Percentiles rank a stretch among this genome's conserved stretches.
These are phyloP conservation scores for Sylvietta virens DNA, from an alignment of 2,113 vertebrate species.

Conservation along the genomic window DNA sequence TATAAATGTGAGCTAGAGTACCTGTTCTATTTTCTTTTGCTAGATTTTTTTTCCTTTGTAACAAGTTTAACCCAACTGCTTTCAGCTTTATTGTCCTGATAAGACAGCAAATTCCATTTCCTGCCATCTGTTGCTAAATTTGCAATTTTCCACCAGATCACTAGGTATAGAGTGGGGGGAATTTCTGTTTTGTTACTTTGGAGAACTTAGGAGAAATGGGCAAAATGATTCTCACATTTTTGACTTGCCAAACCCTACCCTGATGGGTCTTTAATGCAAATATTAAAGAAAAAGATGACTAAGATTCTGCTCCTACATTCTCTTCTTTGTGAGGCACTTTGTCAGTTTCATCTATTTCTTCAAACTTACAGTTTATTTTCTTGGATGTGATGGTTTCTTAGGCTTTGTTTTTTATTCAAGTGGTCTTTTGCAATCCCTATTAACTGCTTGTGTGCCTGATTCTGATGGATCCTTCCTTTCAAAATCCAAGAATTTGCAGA, in stretches of 20 bases:
- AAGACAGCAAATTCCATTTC: conserved; percentile 14
- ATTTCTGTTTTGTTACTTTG: neutral
- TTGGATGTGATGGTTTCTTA: neutral
- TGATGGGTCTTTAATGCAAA: neutral
- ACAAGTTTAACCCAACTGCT: neutral
- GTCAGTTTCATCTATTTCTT: neutral
- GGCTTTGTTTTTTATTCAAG: neutral
- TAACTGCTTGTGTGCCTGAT: neutral
- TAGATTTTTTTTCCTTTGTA: neutral
- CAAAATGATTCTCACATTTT: neutral
- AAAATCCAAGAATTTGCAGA: neutral
- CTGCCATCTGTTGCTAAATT: conserved; percentile 15
- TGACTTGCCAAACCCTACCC: neutral
- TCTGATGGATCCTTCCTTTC: neutral
- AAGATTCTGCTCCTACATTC: neutral
- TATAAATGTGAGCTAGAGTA: neutral
- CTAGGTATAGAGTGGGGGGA: neutral
- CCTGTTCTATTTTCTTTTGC: neutral
- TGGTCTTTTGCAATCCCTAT: neutral
- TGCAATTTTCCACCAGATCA: neutral
- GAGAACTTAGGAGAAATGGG: neutral
- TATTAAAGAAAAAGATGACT: neutral
- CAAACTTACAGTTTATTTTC: neutral
- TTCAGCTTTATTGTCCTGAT: conserved; percentile 7
- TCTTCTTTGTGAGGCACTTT: neutral